Evolutionary conservation across 2,888 invertebrate species (phyloP).

Genomic region (Stenolophus ochropezus): DNA sequence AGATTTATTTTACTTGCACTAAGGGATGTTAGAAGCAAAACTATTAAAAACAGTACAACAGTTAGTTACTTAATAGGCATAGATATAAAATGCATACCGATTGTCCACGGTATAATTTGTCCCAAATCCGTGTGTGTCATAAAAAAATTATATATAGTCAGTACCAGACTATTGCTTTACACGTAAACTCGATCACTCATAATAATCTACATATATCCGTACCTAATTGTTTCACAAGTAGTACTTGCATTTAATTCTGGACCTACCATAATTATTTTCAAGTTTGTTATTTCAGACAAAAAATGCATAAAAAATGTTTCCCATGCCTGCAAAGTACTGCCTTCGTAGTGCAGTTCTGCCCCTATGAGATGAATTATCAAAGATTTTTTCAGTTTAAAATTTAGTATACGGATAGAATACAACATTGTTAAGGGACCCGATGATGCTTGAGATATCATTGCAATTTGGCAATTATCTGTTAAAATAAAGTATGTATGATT

Average conservation of each 20-base stretch:
- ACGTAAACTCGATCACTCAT: not conserved
- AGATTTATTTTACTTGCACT: no score
- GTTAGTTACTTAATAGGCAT: no score
- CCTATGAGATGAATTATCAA: slow-evolving; percentile 77
- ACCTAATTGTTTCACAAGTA: slow-evolving; percentile 71
- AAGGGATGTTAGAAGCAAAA: no score
- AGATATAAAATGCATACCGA: no score
- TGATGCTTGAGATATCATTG: slow-evolving; percentile 79
- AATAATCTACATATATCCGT: not conserved
- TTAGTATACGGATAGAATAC: slow-evolving; percentile 74
- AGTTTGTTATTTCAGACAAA: slow-evolving; percentile 74
- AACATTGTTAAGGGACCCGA: slow-evolving; percentile 80
- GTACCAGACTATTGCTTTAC: not conserved
- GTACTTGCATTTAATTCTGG: slow-evolving; percentile 75
- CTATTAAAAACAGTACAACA: no score
- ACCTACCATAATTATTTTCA: slow-evolving; percentile 80
- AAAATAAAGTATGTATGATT: not conserved
- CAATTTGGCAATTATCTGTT: slow-evolving; percentile 68
- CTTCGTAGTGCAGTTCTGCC: slow-evolving; percentile 84
- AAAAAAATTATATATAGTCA: not conserved
- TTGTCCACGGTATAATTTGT: not conserved
- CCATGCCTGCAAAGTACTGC: slow-evolving; percentile 81
- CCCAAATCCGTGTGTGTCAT: not conserved
- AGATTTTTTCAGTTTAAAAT: slow-evolving; percentile 62
- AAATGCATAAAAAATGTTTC: slow-evolving; percentile 82